Evolutionary conservation across 23 tunicate species (phyloP), one percentile per base, ranked within the genome.

Genomic region (Clavelina lepadiformis): DNA sequence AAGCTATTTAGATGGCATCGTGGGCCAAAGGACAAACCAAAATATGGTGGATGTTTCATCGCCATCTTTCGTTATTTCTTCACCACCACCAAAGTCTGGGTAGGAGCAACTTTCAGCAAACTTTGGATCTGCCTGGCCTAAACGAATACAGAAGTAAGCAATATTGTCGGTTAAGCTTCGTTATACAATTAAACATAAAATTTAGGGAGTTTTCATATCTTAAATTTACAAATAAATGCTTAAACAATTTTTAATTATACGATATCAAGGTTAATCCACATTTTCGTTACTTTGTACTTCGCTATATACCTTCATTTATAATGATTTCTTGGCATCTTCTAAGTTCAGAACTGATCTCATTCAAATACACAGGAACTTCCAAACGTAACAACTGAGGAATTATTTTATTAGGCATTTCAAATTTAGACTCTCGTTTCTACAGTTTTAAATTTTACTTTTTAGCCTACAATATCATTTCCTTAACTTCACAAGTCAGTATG

Each of bases 1-100:
- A 0, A 27, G 67, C 21, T 1, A 21, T 15, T 27, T 61, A 18
- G 27, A 27, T 0, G n/a, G n/a, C n/a, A n/a, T n/a, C n/a, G n/a
- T n/a, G n/a, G n/a, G n/a, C n/a, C n/a, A n/a, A n/a, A n/a, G 47
- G 31, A 28, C 58, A 19, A 20, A 53, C 76, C 63, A 53, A 33
- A 1, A 70, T 8, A 70, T 5, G 5, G 63, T 70, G 35, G 35
- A 20, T 34, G 53, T 70, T 15, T 20, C 31, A 13, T 5, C 8
- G 27, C 60, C 20, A 68, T 58, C 55, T 27, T 57, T 46, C 30
- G 68, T 24, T 3, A 20, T 27, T n/a, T 68, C 4, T 8, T 75
- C 51, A 22, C 84, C 84, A 0, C 84, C 84, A 31, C 76, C 84
- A 31, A 38, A 2, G 27, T 78, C 84, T 38, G 47, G 33, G 34